Evolutionary conservation across 1,140 invertebrate genomes (phyloP).

Genomic region (Idris sp.): DNA sequence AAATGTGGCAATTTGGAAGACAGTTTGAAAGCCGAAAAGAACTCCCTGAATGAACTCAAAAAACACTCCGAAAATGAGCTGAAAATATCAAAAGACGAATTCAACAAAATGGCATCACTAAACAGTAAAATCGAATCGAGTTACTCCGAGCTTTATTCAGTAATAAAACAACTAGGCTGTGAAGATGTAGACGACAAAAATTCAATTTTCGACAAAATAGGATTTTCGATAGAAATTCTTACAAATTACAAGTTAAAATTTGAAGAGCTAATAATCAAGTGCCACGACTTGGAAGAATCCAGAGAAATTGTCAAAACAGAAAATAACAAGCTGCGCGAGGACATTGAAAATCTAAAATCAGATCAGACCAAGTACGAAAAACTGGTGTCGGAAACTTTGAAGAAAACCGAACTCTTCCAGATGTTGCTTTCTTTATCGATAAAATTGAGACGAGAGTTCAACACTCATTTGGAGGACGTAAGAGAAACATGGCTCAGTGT

Average conservation of each 20-base stretch:
- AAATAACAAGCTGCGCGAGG: slow-evolving; percentile 33
- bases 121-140: slow-evolving; percentile 8
- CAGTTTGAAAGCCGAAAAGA: slow-evolving; percentile 15
- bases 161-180: slow-evolving; percentile 4
- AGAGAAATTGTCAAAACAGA: slow-evolving; percentile 38
- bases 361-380: slow-evolving; percentile 51
- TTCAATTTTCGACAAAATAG: slow-evolving; percentile 11
- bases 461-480: slow-evolving; percentile 43
- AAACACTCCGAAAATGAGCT: slow-evolving; percentile 7
- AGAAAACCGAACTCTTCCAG: slow-evolving; percentile 63
- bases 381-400: slow-evolving; percentile 54
- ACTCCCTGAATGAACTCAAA: slow-evolving; percentile 6
- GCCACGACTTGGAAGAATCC: slow-evolving; percentile 20
- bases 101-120: not conserved
- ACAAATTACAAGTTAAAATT: slow-evolving; percentile 28
- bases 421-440: slow-evolving; percentile 58
- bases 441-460: slow-evolving; percentile 57
- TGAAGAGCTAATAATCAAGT: slow-evolving; percentile 14
- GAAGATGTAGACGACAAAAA: not conserved
- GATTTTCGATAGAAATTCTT: not conserved
- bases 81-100: slow-evolving; percentile 13
- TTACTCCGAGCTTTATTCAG: slow-evolving; percentile 5
- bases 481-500: slow-evolving; percentile 56
- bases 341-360: slow-evolving; percentile 42
- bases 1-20: slow-evolving; percentile 14